These are phyloP conservation scores for Melanostoma scalare DNA, from an alignment of 2,888 invertebrate genomes.

Conservation along the genomic window DNA sequence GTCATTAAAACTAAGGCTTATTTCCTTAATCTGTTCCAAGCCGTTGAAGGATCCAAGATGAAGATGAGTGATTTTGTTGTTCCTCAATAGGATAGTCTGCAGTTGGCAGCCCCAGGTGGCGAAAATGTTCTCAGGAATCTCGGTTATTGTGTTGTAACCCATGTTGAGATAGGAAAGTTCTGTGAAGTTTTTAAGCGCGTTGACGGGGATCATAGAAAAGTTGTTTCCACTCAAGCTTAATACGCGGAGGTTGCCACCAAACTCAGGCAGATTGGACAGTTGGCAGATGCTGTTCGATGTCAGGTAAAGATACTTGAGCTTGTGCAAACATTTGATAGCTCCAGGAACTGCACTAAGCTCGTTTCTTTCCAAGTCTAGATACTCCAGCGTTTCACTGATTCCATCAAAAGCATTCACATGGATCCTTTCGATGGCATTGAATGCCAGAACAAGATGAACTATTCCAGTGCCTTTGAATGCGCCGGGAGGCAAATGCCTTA, in stretches of 20 bases:
- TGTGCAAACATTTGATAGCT: constrained; percentile 86
- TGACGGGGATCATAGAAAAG: constrained; percentile 88
- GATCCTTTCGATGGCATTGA: constrained; percentile 88
- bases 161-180: constrained; percentile 93
- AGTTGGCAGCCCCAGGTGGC: constrained; percentile 89
- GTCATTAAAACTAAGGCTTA: constrained; percentile 95
- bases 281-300: constrained; percentile 89
- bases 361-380: constrained; percentile 92
- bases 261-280: constrained; percentile 84
- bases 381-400: constrained; percentile 89
- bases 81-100: constrained; percentile 90
- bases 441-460: constrained; percentile 90
- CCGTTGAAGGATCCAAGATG: constrained; percentile 88
- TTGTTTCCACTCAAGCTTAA: constrained; percentile 92
- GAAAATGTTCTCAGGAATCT: constrained; percentile 90
- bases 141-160: constrained; percentile 92
- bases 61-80: constrained; percentile 91
- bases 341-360: constrained; percentile 87
- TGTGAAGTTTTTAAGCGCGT: constrained; percentile 87
- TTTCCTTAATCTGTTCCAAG: constrained; percentile 90
- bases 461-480: constrained; percentile 88
- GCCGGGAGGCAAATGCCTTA: constrained; percentile 86
- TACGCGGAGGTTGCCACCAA: constrained; percentile 85
- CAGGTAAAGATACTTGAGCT: constrained; percentile 90
- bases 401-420: constrained; percentile 89